Percentiles rank a stretch among this genome's conserved stretches.
These are phyloP conservation scores for Eilema griseolum DNA, from an alignment of 2,888 invertebrate species.

Conservation along the genomic window DNA sequence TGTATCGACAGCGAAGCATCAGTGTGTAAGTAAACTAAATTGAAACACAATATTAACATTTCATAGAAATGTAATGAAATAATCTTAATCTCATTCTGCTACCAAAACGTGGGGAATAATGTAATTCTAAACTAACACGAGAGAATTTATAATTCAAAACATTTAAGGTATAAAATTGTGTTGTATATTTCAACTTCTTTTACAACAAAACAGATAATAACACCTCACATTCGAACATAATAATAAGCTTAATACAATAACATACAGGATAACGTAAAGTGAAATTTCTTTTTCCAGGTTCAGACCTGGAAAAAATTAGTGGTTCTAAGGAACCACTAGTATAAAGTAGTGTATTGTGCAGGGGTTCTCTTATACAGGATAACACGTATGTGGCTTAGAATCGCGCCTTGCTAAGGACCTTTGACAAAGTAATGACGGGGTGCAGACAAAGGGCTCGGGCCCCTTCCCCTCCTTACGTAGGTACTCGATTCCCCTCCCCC, in stretches of 20 bases:
- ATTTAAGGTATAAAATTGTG: background rate
- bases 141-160: too few relatives aligned
- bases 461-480: conserved; percentile 45
- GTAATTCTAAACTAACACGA: too few relatives aligned
- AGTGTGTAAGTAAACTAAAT: background rate
- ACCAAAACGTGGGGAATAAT: background rate
- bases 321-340: conserved; percentile 45
- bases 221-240: background rate
- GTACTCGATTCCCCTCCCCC: conserved; percentile 47
- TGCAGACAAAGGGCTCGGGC: conserved; percentile 71
- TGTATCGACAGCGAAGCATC: background rate
- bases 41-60: background rate
- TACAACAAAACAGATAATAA: background rate
- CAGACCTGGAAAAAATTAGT: too few relatives aligned
- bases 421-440: conserved; percentile 84
- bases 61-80: background rate
- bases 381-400: conserved; percentile 55
- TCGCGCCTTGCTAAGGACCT: conserved; percentile 69
- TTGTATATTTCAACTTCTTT: background rate
- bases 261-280: conserved; percentile 34
- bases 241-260: conserved; percentile 30
- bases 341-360: conserved; percentile 50
- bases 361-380: conserved; percentile 41
- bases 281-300: conserved; percentile 47
- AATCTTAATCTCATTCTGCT: background rate